Percentiles rank a stretch among this genome's conserved stretches.
phyloP scores from a whole-genome alignment of 2,888 invertebrate genomes.

The Empis stercorea region DNA sequence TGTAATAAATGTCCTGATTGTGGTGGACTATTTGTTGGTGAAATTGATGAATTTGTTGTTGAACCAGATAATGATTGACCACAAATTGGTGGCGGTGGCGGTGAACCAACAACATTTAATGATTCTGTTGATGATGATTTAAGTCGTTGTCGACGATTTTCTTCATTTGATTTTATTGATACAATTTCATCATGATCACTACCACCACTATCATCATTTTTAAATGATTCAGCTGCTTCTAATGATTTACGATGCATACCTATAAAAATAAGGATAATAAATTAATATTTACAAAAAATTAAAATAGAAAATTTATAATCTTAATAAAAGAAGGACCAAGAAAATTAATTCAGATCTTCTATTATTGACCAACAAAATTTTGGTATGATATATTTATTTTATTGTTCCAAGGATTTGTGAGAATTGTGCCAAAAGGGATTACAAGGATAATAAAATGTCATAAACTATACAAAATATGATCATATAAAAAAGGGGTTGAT shows the following conservation, averaged over 20 bases:
- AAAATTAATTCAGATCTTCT: background rate
- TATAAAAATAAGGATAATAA: conserved; percentile 31
- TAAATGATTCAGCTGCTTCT: conserved; percentile 92
- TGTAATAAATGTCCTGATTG: conserved; percentile 19
- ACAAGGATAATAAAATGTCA: too few relatives aligned
- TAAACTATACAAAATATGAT: too few relatives aligned
- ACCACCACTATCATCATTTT: conserved; percentile 55
- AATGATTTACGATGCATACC: conserved; percentile 99
- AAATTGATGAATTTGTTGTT: conserved; percentile 24
- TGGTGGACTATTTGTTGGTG: conserved; percentile 25
- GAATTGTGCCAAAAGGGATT: too few relatives aligned
- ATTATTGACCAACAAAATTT: too few relatives aligned
- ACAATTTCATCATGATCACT: conserved; percentile 51
- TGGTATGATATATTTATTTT: too few relatives aligned
- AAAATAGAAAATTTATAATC: background rate
- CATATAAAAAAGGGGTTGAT: too few relatives aligned
- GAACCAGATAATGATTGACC: conserved; percentile 12
- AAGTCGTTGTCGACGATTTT: conserved; percentile 26
- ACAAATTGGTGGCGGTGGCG: conserved; percentile 15
- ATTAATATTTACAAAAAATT: too few relatives aligned
- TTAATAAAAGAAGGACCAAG: background rate
- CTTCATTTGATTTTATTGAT: conserved; percentile 46
- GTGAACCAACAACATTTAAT: conserved; percentile 36
- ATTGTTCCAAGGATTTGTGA: too few relatives aligned
- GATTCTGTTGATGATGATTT: conserved; percentile 29